Evolutionary conservation across 2,113 vertebrate genomes (phyloP), one percentile per base, ranked within the genome.

Genomic region (Perca fluviatilis): DNA sequence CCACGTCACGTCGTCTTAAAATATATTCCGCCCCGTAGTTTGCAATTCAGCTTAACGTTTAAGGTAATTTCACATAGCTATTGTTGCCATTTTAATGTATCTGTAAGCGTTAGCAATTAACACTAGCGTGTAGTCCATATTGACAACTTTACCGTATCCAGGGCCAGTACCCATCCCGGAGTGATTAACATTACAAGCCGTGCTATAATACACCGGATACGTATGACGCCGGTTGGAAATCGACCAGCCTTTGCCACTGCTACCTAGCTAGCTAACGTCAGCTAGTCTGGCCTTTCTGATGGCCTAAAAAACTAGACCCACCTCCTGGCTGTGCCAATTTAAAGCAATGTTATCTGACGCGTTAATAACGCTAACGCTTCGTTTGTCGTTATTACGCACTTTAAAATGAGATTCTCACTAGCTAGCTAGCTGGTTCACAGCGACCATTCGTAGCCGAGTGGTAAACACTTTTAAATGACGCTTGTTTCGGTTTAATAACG

Each of bases 291-390:
- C 89, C 90, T 84, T 64, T 40, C 57, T 56, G 36, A 66, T 74
- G 92, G 92, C 92, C 93, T 88, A 83, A 65, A 71, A 49, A 64
- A 19, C 78, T 47, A 19, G 89, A 90, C 87, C 85, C 81, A 73
- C 90, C 90, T 89, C 85, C 82, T 36, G 25, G 6, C 33, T 56
- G 23, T 10, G 56, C 46, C 72, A 67, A 53, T 88, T 85, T 79
- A 91, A 61, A 65, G 36, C 13, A 70, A 80, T 61, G 15, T 49
- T 56, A 64, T 30, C 9, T 21, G 47, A n/a, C 12, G 30, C 58
- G 60, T 40, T 64, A 53, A 72, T 10, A 67, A 49, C 21, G 66
- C 21, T 12, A 49, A 12, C 8, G 4, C 27, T 2, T 58, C 1
- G 3, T 56, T n/a, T 82, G 23, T 40, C 47, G 14, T 71, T 64